Base-by-base conservation (phyloP, 2,113 vertebrate species). In the Chamaea fasciata region DNA sequence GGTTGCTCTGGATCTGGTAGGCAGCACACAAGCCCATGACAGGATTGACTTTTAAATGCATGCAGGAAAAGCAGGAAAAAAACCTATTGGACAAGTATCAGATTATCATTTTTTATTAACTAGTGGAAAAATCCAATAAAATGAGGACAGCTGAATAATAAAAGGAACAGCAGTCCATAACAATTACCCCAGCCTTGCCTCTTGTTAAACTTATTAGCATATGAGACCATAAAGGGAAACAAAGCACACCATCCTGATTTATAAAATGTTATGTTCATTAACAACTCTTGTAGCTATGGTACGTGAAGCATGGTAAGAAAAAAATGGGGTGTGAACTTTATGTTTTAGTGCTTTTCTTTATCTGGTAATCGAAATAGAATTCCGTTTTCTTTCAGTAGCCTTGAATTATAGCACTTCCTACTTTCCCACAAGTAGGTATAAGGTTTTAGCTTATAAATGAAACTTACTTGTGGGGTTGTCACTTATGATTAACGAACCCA, bases 41-140 rank as follows among this genome's bases (percentile, higher is more conserved):
- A 71, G 76, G 76, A 81, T 2, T 83, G 52, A 68, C 18, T 67
- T 87, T 81, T 87, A 68, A 84, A 92, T 71, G 76, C 31, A 33
- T 31, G 41, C 56, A 91, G 46, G 37, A 89, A 82, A 88, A 78
- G 19, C 18, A 83, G 21, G 27, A 49, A 85, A 90, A 90, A 89
- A 79, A 16, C 3, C 49, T 83, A 73, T 6, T 79, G 86, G 90
- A 71, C n/a, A 92, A 89, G 73, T 73, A 67, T 93, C 69, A 89
- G 73, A 81, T 95, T 57, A 96, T 96, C n/a, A 83, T 89, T 92
- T 83, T 96, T 95, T 96, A 92, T 75, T 91, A 94, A 95, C 41
- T 65, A 87, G 73, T 64, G 77, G 86, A 90, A 96, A 95, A 96
- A 86, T 77, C 6, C 65, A 94, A n/a, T 95, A 90, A 96, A 93